Evolutionary conservation across 2,888 invertebrate genomes (phyloP).

Genomic region (Conchocele bisecta): DNA sequence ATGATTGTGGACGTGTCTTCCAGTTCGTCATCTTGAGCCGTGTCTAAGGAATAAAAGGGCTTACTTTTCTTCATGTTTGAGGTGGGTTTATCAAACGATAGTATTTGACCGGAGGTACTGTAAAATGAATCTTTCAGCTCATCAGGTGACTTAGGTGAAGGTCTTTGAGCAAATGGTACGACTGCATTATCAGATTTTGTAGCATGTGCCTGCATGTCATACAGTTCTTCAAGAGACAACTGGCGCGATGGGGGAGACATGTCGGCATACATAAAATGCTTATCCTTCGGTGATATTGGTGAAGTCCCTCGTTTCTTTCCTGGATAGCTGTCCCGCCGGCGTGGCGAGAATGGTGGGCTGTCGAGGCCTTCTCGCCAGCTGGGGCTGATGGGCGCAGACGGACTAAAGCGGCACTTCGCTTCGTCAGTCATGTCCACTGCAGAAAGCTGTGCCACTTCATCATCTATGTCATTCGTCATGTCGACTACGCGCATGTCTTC

Average conservation of each 20-base stretch:
- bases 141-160: conserved; percentile 72
- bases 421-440: conserved; percentile 41
- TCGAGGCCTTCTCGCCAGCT: conserved; percentile 79
- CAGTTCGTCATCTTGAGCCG: conserved; percentile 45
- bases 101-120: conserved; percentile 62
- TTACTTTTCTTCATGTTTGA: conserved; percentile 57
- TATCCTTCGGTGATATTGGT: conserved; percentile 76
- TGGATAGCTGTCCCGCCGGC: conserved; percentile 77
- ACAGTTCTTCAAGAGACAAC: conserved; percentile 66
- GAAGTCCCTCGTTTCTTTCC: conserved; percentile 74
- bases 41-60: conserved; percentile 56
- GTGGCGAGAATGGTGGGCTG: conserved; percentile 78
- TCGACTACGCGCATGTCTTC: conserved; percentile 67
- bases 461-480: conserved; percentile 59
- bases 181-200: conserved; percentile 39
- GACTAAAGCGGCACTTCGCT: conserved; percentile 62
- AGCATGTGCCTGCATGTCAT: conserved; percentile 46
- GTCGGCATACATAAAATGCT: conserved; percentile 76
- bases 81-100: conserved; percentile 65
- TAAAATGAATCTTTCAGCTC: conserved; percentile 65
- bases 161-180: conserved; percentile 63
- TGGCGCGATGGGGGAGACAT: conserved; percentile 74
- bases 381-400: conserved; percentile 79
- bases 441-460: conserved; percentile 58
- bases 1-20: conserved; percentile 73